Base-by-base conservation (phyloP, 2,113 vertebrate species). In the Willisornis vidua region DNA sequence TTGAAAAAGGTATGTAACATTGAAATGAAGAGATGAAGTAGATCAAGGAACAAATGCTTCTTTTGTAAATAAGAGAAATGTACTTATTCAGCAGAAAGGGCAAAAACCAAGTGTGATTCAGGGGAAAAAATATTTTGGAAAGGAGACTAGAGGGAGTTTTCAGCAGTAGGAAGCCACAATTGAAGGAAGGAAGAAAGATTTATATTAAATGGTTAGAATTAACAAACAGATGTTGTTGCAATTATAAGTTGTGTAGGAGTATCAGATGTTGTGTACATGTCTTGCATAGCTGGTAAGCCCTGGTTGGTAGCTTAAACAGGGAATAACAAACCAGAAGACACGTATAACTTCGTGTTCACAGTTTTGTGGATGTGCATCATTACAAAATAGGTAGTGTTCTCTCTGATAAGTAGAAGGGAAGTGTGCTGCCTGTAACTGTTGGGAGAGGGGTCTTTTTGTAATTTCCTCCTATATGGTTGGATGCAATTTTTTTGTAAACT, bases 271-370 rank as follows among this genome's bases (percentile, higher is more conserved):
- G 29, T 55, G 19, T 80, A 62, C 19, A 0, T 51, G 43, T 77
- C 76, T 71, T 31, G 4, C 55, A 45, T 78, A 74, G 18, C 68
- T 82, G 73, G 9, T 71, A 46, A 74, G 48, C 29, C 81, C 41
- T 87, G 65, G 52, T 59, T 45, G 24, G n/a, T 43, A 59, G 41
- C 33, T 77, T 61, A 76, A 89, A 79, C 7, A 54, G 8, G 11
- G 29, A 77, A 22, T 65, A 80, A 76, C 29, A 84, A 92, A 39
- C 7, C 15, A 68, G 61, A 52, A 12, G 45, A 49, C 13, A 28
- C 2, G 0, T 41, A 28, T 5, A 73, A n/a, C 45, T 82, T 79
- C 66, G 16, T 63, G 26, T 66, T 46, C 0, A 0, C 25, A 4
- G 7, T 83, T 80, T 63, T 58, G 29, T 67, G 65, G 31, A 39